Evolutionary conservation across 2,888 invertebrate species (phyloP).

Genomic region (Sinelater perroti): DNA sequence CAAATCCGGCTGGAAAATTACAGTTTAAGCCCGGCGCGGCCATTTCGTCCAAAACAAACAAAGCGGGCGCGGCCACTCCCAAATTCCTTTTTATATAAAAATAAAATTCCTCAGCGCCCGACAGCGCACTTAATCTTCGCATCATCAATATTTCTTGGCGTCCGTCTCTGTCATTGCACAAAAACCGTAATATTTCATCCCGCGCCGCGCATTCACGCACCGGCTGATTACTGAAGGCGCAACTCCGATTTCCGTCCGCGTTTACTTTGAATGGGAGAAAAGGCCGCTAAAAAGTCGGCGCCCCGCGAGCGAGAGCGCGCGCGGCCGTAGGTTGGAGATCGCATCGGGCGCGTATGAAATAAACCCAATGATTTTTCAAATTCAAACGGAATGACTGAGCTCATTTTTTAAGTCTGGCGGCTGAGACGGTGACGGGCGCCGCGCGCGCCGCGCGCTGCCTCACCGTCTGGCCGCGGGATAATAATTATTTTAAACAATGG

Average conservation of each 20-base stretch:
- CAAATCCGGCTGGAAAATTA: not conserved
- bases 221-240: conserved; percentile 31
- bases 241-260: conserved; percentile 29
- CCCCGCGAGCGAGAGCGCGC: conserved; percentile 2
- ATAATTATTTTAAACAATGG: conserved; percentile 63
- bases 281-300: conserved; percentile 41
- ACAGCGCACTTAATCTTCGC: conserved; percentile 35
- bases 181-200: conserved; percentile 43
- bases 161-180: conserved; percentile 36
- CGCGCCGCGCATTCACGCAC: conserved; percentile 36
- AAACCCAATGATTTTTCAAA: conserved; percentile 61
- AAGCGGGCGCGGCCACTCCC: conserved; percentile 32
- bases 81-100: conserved; percentile 41
- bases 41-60: conserved; percentile 26
- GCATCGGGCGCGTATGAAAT: conserved; percentile 38
- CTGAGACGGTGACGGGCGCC: conserved; percentile 54
- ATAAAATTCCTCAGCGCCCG: conserved; percentile 36
- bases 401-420: conserved; percentile 56
- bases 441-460: too few relatives aligned
- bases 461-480: conserved; percentile 55
- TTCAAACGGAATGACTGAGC: conserved; percentile 61
- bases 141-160: conserved; percentile 39
- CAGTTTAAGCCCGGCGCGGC: not conserved
- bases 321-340: conserved; percentile 24
- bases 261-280: conserved; percentile 42